Base-by-base conservation (phyloP, 1,140 invertebrate genomes). In the Acarapis woodi region DNA sequence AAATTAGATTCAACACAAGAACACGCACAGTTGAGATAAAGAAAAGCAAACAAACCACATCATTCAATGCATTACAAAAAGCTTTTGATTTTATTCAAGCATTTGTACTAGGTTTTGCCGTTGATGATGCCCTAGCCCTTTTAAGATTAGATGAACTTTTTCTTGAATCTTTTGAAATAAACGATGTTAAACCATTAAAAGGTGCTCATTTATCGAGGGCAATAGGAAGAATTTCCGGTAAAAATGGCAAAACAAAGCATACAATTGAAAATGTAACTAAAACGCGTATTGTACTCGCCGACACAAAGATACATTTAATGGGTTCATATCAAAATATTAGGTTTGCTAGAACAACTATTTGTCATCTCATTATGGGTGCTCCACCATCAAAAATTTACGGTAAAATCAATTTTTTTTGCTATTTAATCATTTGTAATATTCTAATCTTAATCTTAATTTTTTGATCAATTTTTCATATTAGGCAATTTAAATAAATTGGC, bases 181-280 rank as follows among this genome's bases (percentile, higher is more conserved):
- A 77, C 58, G 88, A 96, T 62, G 85, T 97, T 0, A 97, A 93
- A 59, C 77, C 57, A 26, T 53, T 97, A 24, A 78, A 83, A 57
- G 87, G 90, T 9, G 88, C 97, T 55, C 88, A 97, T 57, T 61
- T 90, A 41, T 74, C 80, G 18, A 61, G 90, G 56, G 88, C 88
- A 0, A 82, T 99, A 48, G 90, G 90, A 16, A 64, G 90, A 46
- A 61, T 99, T 30, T 90, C 90, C 12, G 93, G 93, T 0, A 94
- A 96, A 62, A 77, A 82, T 40, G 93, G 90, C 16, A 67, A 79
- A 42, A 97, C 85, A 3, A 97, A 93, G 53, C 94, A 80, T 49
- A 93, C 87, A 2, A 96, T 99, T 51, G 90, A 99, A 62, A 99
- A 99, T 60, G 80, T 79, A 0, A 97, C 90, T 8, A 96, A 93